These are phyloP conservation scores for Gisinianus flammeolus DNA, from an alignment of 2,888 invertebrate genomes.

Conservation along the genomic window DNA sequence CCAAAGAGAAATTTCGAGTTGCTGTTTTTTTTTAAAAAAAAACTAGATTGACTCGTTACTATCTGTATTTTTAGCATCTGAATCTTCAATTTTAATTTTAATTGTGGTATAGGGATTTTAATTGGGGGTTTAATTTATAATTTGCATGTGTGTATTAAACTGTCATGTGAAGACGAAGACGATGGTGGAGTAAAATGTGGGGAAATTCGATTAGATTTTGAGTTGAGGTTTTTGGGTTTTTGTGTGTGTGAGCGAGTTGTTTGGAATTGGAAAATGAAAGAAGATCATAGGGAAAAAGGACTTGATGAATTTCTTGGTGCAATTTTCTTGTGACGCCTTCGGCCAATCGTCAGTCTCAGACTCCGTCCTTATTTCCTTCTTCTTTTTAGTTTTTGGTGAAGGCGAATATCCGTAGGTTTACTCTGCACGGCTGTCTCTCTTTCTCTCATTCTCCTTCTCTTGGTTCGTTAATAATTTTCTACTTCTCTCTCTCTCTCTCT, in stretches of 20 bases:
- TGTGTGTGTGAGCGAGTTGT: not conserved
- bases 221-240: not conserved
- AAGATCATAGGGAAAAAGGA: constrained; percentile 30
- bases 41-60: no score
- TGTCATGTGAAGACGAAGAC: not conserved
- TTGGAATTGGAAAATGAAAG: constrained; percentile 1
- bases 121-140: no score
- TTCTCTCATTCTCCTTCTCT: not conserved
- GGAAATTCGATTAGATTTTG: not conserved
- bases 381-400: not conserved
- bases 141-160: no score
- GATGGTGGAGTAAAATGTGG: not conserved
- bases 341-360: constrained; percentile 21
- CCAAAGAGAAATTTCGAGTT: no score
- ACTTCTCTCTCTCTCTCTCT: not conserved
- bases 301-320: constrained; percentile 43
- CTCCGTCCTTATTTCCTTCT: constrained; percentile 1
- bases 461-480: constrained; percentile 9
- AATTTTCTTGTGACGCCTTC: constrained; percentile 37
- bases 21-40: no score
- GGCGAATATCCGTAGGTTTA: not conserved
- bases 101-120: no score
- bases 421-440: not conserved
- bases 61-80: no score
- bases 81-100: no score